Evolutionary conservation across 2,797 vertebrate genomes (phyloP), one percentile per base, ranked within the genome.

Genomic region (Capromys pilorides): DNA sequence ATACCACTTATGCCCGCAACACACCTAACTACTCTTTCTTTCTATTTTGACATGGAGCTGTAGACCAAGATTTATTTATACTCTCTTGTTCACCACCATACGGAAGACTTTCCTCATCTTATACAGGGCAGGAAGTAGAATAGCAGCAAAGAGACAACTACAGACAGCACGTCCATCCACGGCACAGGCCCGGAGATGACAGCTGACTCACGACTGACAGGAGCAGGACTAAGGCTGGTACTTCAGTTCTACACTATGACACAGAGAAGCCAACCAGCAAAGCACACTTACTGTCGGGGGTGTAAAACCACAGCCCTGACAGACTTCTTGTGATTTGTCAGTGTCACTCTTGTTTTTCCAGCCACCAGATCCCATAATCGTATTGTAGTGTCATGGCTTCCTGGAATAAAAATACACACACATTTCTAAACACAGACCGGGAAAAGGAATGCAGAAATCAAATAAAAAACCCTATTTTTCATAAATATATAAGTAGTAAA

Each of bases 241-340:
- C 61, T 85, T 79, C 36, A 41, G 12, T 49, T 61, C 21, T 62
- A 45, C 14, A 51, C 19, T 31, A 87, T 33, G 26, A 33, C 93
- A 4, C 57, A 13, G 36, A 80, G 61, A 28, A 59, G 75, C 6
- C 28, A 24, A 71, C 54, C 13, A 91, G 73, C 51, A 93, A 95
- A 79, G 90, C 2, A 78, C 4, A 98, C 99, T 98, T 98, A 99
- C 99, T 99, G 99, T 97, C 99, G 98, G 86, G 99, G 99, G 96
- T 99, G 99, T 83, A 99, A 97, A 96, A 99, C 99, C 88, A 99
- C 97, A 41, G 99, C 99, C 97, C 99, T 98, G 90, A 99, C 99
- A 33, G 99, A 99, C 94, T 99, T 99, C 98, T 99, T 99, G 97
- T 99, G 99, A 98, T 99, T 99, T 64, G 99, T 99, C 97, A 99